Percentiles rank a stretch among this genome's conserved stretches.
Conservation (phyloP, 2,113 vertebrate species). For the Microcebus griseorufus region DNA sequence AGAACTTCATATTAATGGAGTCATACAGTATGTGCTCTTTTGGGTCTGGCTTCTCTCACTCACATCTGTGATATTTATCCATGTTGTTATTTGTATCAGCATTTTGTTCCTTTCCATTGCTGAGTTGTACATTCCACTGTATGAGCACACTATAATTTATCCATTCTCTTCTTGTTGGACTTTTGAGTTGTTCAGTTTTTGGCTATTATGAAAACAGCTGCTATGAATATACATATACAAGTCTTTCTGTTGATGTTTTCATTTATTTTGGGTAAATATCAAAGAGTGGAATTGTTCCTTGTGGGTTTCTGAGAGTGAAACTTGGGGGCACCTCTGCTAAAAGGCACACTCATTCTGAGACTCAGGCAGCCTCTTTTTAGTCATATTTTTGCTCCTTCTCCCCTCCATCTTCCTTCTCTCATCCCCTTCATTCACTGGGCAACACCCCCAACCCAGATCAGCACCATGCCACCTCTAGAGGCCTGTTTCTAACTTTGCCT, state of each 20-base stretch:
- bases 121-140: not conserved
- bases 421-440: not conserved
- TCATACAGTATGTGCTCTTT: not conserved
- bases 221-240: not conserved
- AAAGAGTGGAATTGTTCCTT: not conserved
- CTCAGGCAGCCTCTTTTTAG: not conserved
- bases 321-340: not conserved
- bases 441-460: not conserved
- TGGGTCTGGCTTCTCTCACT: not conserved
- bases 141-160: not conserved
- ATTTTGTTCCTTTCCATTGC: slow-evolving; percentile 21
- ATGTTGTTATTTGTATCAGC: not conserved
- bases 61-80: not conserved
- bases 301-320: not conserved
- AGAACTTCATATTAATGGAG: not conserved
- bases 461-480: not conserved
- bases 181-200: not conserved
- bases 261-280: slow-evolving; percentile 6
- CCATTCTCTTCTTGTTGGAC: not conserved
- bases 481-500: not conserved
- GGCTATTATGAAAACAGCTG: slow-evolving; percentile 22
- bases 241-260: not conserved
- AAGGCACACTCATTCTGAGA: not conserved
- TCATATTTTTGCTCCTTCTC: not conserved
- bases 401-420: not conserved